These are phyloP conservation scores for Achroia grisella DNA, from an alignment of 1,140 invertebrate species.

Conservation along the genomic window DNA sequence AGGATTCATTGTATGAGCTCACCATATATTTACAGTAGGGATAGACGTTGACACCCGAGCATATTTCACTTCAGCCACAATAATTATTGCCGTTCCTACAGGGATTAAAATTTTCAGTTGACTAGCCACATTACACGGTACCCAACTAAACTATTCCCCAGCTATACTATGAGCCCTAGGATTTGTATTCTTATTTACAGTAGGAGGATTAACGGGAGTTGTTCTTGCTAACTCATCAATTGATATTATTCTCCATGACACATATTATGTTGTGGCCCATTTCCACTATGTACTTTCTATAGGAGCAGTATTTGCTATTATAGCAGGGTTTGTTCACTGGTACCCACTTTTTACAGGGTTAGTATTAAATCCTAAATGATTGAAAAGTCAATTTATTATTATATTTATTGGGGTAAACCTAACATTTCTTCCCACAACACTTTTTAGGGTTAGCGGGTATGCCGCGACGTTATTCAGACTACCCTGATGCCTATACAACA, in stretches of 20 bases:
- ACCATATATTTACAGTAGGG: slow-evolving; percentile 84
- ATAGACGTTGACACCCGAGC: slow-evolving; percentile 82
- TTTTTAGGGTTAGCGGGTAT: slow-evolving; percentile 83
- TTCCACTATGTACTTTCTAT: slow-evolving; percentile 82
- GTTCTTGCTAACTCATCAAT: slow-evolving; percentile 81
- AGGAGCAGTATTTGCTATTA: slow-evolving; percentile 82
- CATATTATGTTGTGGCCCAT: slow-evolving; percentile 85
- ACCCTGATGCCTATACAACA: slow-evolving; percentile 76
- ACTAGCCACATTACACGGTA: slow-evolving; percentile 74
- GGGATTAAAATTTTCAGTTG: slow-evolving; percentile 82
- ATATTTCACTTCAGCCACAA: slow-evolving; percentile 83
- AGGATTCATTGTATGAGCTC: slow-evolving; percentile 80
- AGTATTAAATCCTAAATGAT: slow-evolving; percentile 69
- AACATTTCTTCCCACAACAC: slow-evolving; percentile 86
- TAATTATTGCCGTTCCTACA: slow-evolving; percentile 82
- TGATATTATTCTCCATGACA: slow-evolving; percentile 83
- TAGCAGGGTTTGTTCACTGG: slow-evolving; percentile 80
- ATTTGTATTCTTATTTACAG: slow-evolving; percentile 82
- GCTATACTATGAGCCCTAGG: slow-evolving; percentile 78
- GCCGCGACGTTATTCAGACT: slow-evolving; percentile 83
- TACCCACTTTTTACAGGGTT: slow-evolving; percentile 78
- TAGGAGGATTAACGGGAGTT: slow-evolving; percentile 78
- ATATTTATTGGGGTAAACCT: slow-evolving; percentile 82
- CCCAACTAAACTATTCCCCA: slow-evolving; percentile 71
- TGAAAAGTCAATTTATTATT: slow-evolving; percentile 76